Percentiles rank a stretch among this genome's conserved stretches.
These are phyloP conservation scores for Myopa testacea DNA, from an alignment of 2,888 invertebrate species.

Conservation along the genomic window DNA sequence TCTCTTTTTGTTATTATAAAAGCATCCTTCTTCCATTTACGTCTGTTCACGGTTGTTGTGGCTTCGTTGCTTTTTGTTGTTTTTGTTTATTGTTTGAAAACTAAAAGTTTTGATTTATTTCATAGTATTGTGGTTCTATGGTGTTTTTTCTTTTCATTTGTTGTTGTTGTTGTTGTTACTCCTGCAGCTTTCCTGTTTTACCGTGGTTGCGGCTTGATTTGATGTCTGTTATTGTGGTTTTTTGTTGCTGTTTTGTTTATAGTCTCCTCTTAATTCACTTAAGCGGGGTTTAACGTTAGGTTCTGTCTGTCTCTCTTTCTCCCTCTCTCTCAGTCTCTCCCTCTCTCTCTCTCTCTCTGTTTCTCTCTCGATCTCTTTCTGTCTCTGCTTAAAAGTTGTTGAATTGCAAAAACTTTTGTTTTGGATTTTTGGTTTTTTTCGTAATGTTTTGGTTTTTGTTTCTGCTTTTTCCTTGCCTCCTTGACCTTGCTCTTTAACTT, in stretches of 20 bases:
- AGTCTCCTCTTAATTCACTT: no score
- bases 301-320: not conserved
- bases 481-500: conserved; percentile 17
- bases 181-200: not conserved
- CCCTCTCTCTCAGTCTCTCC: not conserved
- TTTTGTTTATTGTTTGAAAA: no score
- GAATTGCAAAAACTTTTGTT: not conserved
- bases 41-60: no score
- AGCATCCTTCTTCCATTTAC: no score
- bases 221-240: not conserved
- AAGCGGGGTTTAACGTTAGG: no score
- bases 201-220: not conserved
- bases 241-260: not conserved
- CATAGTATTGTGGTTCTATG: no score
- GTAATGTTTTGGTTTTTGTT: conserved; percentile 3
- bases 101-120: no score
- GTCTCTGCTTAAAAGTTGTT: not conserved
- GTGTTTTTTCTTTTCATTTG: not conserved
- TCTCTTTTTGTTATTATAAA: no score
- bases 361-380: not conserved
- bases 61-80: no score
- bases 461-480: not conserved
- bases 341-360: not conserved
- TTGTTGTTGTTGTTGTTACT: not conserved
- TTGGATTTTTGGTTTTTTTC: not conserved